phyloP scores from a whole-genome alignment of 1,140 invertebrate genomes.

The Sinella curviseta region DNA sequence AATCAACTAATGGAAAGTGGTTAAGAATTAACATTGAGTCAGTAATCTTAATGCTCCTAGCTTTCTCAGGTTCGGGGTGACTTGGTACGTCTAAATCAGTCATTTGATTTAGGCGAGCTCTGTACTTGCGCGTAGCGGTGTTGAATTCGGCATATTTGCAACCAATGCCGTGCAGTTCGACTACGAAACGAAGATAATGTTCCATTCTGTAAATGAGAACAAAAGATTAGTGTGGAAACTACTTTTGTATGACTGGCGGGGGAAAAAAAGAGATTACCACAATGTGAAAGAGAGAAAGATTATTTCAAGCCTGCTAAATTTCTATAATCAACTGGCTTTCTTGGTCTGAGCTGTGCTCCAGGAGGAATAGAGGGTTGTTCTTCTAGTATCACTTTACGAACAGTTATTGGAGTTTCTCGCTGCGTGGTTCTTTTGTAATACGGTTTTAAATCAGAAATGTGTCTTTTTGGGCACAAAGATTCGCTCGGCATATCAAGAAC shows the following conservation, averaged over 20 bases:
- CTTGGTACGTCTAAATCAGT: too few species aligned
- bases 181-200: too few species aligned
- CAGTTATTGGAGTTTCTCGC: background rate
- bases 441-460: constrained; percentile 21
- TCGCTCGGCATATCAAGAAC: background rate
- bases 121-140: too few species aligned
- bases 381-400: background rate
- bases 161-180: too few species aligned
- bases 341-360: background rate
- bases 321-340: background rate
- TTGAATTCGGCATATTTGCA: too few species aligned
- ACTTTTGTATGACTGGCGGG: background rate
- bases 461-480: background rate
- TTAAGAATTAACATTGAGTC: too few species aligned
- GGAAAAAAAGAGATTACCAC: background rate
- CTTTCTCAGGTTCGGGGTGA: too few species aligned
- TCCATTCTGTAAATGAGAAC: background rate
- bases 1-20: too few species aligned
- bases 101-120: too few species aligned
- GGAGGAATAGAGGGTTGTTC: background rate
- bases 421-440: background rate
- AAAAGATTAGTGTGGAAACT: background rate
- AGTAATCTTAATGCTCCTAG: too few species aligned
- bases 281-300: background rate
- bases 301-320: background rate